Evolutionary conservation across 2,888 invertebrate genomes (phyloP), one percentile per base, ranked within the genome.

Genomic region (Xestia c-nigrum): DNA sequence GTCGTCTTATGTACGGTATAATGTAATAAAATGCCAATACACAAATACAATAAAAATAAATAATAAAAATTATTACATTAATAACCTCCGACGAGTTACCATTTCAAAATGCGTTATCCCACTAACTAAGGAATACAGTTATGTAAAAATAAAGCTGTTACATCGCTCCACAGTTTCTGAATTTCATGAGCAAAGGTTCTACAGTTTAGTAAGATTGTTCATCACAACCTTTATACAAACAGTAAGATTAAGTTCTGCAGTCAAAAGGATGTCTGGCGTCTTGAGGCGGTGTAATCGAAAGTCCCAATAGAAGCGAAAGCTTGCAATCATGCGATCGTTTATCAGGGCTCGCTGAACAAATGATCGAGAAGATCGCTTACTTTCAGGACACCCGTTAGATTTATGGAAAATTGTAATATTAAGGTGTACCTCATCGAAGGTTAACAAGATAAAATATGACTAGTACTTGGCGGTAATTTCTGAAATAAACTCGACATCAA

Each of bases 1-100:
- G 69, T 72, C 50, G 66, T 71, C 46, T 55, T 83, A 85, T 80
- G 72, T 85, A 83, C 84, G 84, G 69, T 69, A 78, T 63, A 79
- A 76, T 66, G 75, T 76, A 74, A 84, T 55, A 78, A 76, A 72
- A 70, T 63, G 77, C 76, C 59, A 78, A 67, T 78, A 75, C 65
- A 81, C 55, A 74, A 71, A 78, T 82, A 77, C 66, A 75, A 80
- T 82, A 77, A 68, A 75, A 80, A 81, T 74, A 82, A 72, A 75
- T 50, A 57, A 76, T 76, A 67, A 78, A 84, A 80, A 80, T 64
- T 10, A 63, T 59, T 72, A 78, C 43, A 55, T 52, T 59, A 72
- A 70, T 67, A 77, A 77, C 71, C 71, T 81, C 46, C 66, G 72
- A 76, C 74, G 64, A 82, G 74, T 66, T 31, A n/a, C 52, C 38